Conservation (phyloP, 2,113 vertebrate species). For the Nicator chloris region DNA sequence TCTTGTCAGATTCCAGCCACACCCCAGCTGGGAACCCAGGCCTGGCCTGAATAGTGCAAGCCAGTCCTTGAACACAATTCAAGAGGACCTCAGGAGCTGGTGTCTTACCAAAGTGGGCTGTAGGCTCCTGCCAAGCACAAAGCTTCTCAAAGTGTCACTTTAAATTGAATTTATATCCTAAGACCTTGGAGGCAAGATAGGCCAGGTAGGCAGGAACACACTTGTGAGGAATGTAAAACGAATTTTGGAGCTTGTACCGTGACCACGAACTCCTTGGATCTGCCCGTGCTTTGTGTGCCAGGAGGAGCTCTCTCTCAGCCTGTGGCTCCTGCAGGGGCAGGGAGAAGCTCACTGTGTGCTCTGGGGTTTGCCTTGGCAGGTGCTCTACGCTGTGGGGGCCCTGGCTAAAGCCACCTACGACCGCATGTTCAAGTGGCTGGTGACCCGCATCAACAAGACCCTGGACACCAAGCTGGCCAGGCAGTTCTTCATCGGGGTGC, state of each 20-base stretch:
- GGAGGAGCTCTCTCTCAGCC: neutral
- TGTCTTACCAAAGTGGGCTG: neutral
- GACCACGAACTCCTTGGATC: neutral
- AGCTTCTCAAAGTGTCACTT: neutral
- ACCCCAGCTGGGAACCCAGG: neutral
- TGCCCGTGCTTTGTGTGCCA: neutral
- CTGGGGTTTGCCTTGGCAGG: conserved; percentile 63
- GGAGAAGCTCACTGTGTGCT: neutral
- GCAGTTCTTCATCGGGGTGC: conserved; percentile 94
- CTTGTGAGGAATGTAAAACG: neutral
- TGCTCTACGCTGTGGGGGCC: conserved; percentile 88
- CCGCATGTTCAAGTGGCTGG: conserved; percentile 94
- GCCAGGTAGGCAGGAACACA: neutral
- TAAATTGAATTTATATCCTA: neutral
- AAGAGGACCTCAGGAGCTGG: neutral
- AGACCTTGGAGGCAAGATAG: neutral
- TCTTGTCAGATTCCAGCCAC: neutral
- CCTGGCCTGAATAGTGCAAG: neutral
- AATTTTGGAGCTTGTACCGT: neutral
- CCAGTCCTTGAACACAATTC: neutral
- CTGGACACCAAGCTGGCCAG: conserved; percentile 89
- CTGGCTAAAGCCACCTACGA: conserved; percentile 94
- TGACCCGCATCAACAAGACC: conserved; percentile 90
- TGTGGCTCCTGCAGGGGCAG: neutral
- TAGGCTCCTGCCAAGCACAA: neutral